Percentiles rank a stretch among this genome's conserved stretches.
These are phyloP conservation scores for Leptinotarsa undecemlineata DNA, from an alignment of 1,140 invertebrate genomes.

Conservation along the genomic window DNA sequence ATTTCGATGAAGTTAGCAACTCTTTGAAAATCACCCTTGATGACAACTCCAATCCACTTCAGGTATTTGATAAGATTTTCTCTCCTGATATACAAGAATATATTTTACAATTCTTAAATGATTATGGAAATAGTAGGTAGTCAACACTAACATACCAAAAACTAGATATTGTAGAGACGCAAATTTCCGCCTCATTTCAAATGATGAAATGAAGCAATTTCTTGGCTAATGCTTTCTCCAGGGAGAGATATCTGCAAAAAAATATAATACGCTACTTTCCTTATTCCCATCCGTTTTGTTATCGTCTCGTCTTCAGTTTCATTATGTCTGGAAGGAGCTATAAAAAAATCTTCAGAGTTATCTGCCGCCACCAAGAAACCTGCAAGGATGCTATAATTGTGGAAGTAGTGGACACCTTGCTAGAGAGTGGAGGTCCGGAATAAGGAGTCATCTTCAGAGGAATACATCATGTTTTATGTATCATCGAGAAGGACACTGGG, in stretches of 20 bases:
- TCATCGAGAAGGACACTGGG: too few relatives aligned
- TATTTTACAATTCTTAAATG: too few relatives aligned
- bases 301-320: constrained; percentile 16
- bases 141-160: too few relatives aligned
- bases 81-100: neutral
- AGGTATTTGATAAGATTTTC: neutral
- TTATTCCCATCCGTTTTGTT: constrained; percentile 9
- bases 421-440: too few relatives aligned
- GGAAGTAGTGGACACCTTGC: too few relatives aligned
- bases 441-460: too few relatives aligned
- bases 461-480: too few relatives aligned
- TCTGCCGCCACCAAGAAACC: too few relatives aligned
- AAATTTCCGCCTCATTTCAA: too few relatives aligned
- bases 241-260: neutral
- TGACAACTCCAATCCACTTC: neutral
- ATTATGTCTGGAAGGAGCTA: constrained; percentile 15
- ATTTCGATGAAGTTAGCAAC: neutral
- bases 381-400: too few relatives aligned
- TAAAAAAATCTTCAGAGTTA: constrained; percentile 12
- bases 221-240: neutral
- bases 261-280: neutral
- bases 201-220: neutral
- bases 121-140: too few relatives aligned
- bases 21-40: neutral
- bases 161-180: too few relatives aligned